These are phyloP conservation scores for Drosophila pegasa DNA, from an alignment of 2,888 invertebrate species.

Conservation along the genomic window DNA sequence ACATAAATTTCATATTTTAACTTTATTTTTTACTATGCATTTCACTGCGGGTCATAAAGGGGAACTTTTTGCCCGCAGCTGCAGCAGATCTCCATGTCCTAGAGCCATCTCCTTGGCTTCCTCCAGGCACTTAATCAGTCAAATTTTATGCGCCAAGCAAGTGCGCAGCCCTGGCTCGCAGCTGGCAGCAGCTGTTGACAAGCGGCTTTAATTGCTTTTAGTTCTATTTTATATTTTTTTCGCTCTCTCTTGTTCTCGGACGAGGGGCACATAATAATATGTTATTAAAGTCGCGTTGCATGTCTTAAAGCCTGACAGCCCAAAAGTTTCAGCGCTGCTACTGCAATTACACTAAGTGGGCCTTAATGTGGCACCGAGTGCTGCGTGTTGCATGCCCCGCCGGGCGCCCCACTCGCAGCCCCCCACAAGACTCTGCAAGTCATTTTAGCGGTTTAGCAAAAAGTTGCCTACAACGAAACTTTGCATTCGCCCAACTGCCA, in stretches of 20 bases:
- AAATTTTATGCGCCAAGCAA: slow-evolving; percentile 56
- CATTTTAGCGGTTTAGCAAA: slow-evolving; percentile 65
- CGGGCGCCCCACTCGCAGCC: neutral
- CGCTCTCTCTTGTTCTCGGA: neutral
- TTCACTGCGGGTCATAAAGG: neutral
- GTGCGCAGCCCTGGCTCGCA: neutral
- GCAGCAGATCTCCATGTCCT: slow-evolving; percentile 28
- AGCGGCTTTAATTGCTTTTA: slow-evolving; percentile 72
- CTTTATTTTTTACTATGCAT: neutral
- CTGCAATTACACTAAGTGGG: slow-evolving; percentile 76
- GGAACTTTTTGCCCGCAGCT: slow-evolving; percentile 67
- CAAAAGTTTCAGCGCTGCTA: slow-evolving; percentile 33
- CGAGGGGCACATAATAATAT: slow-evolving; percentile 40
- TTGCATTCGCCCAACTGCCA: slow-evolving; percentile 57
- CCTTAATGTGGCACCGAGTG: slow-evolving; percentile 68
- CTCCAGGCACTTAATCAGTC: slow-evolving; percentile 72
- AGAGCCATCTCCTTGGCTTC: slow-evolving; percentile 37
- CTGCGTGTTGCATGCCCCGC: neutral
- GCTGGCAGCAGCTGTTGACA: slow-evolving; percentile 62
- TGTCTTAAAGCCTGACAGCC: slow-evolving; percentile 44
- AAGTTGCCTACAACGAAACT: slow-evolving; percentile 62
- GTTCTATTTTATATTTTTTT: slow-evolving; percentile 33
- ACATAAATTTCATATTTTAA: neutral
- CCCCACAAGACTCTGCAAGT: slow-evolving; percentile 59
- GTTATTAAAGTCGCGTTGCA: slow-evolving; percentile 53